Conservation (phyloP, 2,888 invertebrate species). For the Drosophila paranaensis region DNA sequence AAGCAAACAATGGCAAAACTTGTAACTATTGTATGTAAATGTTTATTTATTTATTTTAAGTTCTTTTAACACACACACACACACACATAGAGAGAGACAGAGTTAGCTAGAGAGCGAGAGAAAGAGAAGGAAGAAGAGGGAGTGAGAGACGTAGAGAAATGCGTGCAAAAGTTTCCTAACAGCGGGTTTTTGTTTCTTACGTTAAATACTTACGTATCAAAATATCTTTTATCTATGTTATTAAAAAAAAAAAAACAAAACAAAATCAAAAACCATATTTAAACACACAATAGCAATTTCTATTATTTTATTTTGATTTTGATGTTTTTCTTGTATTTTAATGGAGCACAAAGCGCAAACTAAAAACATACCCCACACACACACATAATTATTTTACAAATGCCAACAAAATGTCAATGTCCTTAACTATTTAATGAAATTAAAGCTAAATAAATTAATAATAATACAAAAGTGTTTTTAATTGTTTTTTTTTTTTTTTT, state of each 20-base stretch:
- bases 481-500: not conserved
- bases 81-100: slow-evolving; percentile 28
- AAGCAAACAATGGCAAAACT: slow-evolving; percentile 41
- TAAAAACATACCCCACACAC: slow-evolving; percentile 40
- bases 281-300: slow-evolving; percentile 67
- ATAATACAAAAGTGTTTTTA: slow-evolving; percentile 30
- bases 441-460: slow-evolving; percentile 77
- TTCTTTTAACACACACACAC: slow-evolving; percentile 59
- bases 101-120: not conserved
- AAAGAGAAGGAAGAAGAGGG: not conserved
- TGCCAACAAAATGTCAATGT: slow-evolving; percentile 75
- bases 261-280: slow-evolving; percentile 15
- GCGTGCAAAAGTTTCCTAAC: slow-evolving; percentile 61
- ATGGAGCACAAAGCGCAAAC: slow-evolving; percentile 54
- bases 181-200: slow-evolving; percentile 44
- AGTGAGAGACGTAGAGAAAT: not conserved
- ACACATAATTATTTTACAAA: slow-evolving; percentile 62
- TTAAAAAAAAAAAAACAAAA: slow-evolving; percentile 45
- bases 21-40: slow-evolving; percentile 73
- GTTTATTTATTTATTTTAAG: slow-evolving; percentile 79
- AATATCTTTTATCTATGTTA: slow-evolving; percentile 52
- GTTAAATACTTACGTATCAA: slow-evolving; percentile 64
- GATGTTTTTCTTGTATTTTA: slow-evolving; percentile 38
- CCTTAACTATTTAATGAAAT: slow-evolving; percentile 78
- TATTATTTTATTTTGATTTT: slow-evolving; percentile 52